Percentiles rank a stretch among this genome's conserved stretches.
phyloP scores from a whole-genome alignment of 2,888 invertebrate genomes.

The Cheilosia scutellata region DNA sequence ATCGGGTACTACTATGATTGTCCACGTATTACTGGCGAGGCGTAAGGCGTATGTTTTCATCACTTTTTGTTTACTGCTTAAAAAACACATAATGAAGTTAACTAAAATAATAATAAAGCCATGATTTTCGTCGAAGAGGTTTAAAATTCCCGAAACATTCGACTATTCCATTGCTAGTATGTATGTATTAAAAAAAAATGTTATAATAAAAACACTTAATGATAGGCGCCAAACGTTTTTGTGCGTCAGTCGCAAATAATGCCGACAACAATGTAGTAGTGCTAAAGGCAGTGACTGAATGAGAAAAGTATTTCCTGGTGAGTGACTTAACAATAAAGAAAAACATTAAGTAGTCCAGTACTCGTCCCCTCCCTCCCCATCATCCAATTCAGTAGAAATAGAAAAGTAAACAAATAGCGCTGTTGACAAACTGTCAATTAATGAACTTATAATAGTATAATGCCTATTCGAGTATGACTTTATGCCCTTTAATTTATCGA shows the following conservation, averaged over 20 bases:
- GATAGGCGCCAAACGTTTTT: conserved; percentile 25
- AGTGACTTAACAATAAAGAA: conserved; percentile 38
- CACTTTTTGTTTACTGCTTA: too few species aligned
- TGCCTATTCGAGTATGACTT: not conserved
- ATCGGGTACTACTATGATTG: too few species aligned
- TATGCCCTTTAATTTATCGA: conserved; percentile 1
- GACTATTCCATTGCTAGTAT: not conserved
- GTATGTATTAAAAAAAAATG: not conserved
- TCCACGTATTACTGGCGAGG: too few species aligned
- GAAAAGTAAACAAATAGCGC: conserved; percentile 16
- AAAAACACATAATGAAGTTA: too few species aligned
- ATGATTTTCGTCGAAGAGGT: too few species aligned
- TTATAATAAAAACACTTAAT: conserved; percentile 13
- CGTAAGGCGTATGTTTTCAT: too few species aligned
- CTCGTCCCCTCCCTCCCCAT: not conserved
- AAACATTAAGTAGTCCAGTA: not conserved
- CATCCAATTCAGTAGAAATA: conserved; percentile 9
- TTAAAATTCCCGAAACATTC: too few species aligned
- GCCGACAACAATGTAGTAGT: conserved; percentile 14
- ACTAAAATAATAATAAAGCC: too few species aligned
- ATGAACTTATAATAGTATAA: conserved; percentile 14
- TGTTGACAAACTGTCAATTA: conserved; percentile 35
- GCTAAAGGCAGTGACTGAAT: conserved; percentile 27
- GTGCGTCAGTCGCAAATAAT: conserved; percentile 36
- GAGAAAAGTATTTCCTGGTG: conserved; percentile 53